Percentiles rank a stretch among this genome's conserved stretches.
Conservation (phyloP, 2,888 invertebrate species). For the Ectemnius cavifrons region DNA sequence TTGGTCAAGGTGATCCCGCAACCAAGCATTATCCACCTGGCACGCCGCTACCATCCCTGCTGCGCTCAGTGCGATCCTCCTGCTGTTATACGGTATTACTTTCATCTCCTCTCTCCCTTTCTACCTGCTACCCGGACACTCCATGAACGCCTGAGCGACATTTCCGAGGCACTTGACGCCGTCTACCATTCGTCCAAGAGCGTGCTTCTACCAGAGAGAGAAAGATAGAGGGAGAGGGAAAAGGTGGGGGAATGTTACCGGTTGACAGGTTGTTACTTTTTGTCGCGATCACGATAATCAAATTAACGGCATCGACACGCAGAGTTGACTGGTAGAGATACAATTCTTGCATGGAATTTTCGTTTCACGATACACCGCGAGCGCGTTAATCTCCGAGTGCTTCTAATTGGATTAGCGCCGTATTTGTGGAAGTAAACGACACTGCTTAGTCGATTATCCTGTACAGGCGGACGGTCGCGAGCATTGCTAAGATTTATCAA, state of each 20-base stretch:
- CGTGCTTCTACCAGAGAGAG: too few species aligned
- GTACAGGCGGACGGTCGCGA: too few species aligned
- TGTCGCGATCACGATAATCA: slow-evolving; percentile 17
- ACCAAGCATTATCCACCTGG: slow-evolving; percentile 41
- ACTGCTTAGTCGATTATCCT: too few species aligned
- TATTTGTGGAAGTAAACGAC: too few species aligned
- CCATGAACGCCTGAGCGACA: slow-evolving; percentile 10
- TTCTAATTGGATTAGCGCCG: background rate
- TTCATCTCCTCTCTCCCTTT: slow-evolving; percentile 30
- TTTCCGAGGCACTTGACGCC: background rate
- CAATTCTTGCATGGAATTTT: background rate
- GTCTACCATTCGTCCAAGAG: background rate
- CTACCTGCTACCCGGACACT: slow-evolving; percentile 11
- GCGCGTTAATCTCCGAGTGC: background rate
- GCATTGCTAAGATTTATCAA: background rate
- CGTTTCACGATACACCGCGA: background rate
- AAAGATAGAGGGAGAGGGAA: too few species aligned
- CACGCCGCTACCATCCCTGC: slow-evolving; percentile 42
- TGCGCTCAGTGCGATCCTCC: slow-evolving; percentile 42
- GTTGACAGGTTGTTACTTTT: slow-evolving; percentile 11
- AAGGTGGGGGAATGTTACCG: slow-evolving; percentile 5
- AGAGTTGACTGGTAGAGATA: too few species aligned
- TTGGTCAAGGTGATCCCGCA: slow-evolving; percentile 59
- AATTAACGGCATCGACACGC: slow-evolving; percentile 13
- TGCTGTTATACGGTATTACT: slow-evolving; percentile 36